phyloP scores from a whole-genome alignment of 2,888 invertebrate genomes.

The Gandaritis pyraliata region DNA sequence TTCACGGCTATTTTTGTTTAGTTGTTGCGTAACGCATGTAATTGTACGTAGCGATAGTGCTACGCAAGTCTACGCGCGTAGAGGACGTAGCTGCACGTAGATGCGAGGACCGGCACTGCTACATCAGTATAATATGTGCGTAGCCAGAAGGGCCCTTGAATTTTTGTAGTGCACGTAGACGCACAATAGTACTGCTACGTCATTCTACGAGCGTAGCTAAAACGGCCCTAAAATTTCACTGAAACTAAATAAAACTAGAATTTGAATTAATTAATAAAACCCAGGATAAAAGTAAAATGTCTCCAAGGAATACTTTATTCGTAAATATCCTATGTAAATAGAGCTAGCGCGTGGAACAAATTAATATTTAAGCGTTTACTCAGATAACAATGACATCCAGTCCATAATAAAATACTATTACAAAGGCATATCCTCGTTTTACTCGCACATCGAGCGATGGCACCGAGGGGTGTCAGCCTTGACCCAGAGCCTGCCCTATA shows the following conservation, averaged over 20 bases:
- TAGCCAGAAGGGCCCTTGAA: too few relatives aligned
- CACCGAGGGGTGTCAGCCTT: slow-evolving; percentile 54
- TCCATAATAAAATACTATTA: slow-evolving; percentile 9
- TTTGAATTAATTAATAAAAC: too few relatives aligned
- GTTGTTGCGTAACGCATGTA: too few relatives aligned
- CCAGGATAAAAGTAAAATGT: background rate
- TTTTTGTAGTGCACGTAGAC: background rate
- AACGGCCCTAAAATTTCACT: background rate
- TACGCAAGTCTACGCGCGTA: too few relatives aligned
- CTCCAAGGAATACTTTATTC: background rate
- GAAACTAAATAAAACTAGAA: too few relatives aligned
- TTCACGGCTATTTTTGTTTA: too few relatives aligned
- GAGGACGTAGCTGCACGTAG: too few relatives aligned
- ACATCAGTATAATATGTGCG: too few relatives aligned
- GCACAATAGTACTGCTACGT: background rate
- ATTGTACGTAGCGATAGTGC: too few relatives aligned
- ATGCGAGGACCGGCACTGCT: too few relatives aligned
- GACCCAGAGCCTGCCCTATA: slow-evolving; percentile 72
- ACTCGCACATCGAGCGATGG: slow-evolving; percentile 32
- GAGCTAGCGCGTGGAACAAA: slow-evolving; percentile 11
- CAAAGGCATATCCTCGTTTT: slow-evolving; percentile 20
- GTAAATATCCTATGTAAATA: slow-evolving; percentile 11
- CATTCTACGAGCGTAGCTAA: slow-evolving; percentile 1
- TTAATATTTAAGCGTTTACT: too few relatives aligned
- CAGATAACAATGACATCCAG: slow-evolving; percentile 2